Evolutionary conservation across 2,797 vertebrate species (phyloP).

Genomic region (Podargus strigoides): DNA sequence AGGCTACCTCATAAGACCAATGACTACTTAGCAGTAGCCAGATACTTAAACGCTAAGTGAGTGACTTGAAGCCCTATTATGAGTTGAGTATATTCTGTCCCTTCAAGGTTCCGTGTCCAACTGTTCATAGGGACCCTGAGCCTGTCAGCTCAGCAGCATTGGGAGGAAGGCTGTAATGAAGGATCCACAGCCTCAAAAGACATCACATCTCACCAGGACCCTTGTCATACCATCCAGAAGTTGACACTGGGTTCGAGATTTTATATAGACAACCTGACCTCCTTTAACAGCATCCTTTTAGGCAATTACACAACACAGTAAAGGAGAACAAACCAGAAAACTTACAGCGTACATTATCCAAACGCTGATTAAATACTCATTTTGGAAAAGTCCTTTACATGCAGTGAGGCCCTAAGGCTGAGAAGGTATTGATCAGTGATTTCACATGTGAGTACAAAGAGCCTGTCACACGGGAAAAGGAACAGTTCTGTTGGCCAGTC

Average conservation of each 20-base stretch:
- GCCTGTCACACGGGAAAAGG: not conserved
- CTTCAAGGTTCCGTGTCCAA: not conserved
- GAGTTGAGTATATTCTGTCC: not conserved
- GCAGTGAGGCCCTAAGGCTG: not conserved
- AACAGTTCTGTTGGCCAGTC: too few species aligned
- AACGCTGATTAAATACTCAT: not conserved
- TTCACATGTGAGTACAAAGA: too few species aligned
- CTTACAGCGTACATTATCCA: too few species aligned
- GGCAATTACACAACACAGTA: too few species aligned
- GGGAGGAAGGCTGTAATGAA: not conserved
- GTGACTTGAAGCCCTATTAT: not conserved
- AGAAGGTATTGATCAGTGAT: too few species aligned
- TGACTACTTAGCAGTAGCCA: not conserved
- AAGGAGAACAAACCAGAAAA: not conserved
- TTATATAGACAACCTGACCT: not conserved
- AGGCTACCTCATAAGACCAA: not conserved
- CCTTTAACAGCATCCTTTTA: not conserved
- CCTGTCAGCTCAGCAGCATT: not conserved
- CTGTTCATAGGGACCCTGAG: not conserved
- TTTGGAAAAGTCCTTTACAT: not conserved
- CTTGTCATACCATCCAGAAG: not conserved
- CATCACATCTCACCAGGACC: not conserved
- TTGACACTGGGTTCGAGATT: not conserved
- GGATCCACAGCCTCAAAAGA: not conserved
- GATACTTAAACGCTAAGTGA: not conserved